Evolutionary conservation across 2,888 invertebrate species (phyloP), one percentile per base, ranked within the genome.

Genomic region (Troides aeacus): DNA sequence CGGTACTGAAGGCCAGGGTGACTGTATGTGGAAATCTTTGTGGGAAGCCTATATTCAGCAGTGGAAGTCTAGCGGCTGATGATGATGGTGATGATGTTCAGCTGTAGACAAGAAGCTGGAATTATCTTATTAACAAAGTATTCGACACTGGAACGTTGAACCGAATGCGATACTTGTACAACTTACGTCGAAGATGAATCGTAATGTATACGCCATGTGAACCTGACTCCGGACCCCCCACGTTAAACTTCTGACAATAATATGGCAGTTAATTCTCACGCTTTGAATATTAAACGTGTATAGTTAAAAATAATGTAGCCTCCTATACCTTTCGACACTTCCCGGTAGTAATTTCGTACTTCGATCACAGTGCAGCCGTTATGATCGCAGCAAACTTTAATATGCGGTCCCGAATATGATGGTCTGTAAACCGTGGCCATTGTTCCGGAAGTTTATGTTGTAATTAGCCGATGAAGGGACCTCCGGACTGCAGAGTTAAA

Each of bases 271-370:
- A 42, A 7, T 69, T 69, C 69, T 57, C 69, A 65, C 62, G 69
- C 58, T 57, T 58, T 57, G 57, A 46, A 57, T 69, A 39, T 65
- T 57, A 64, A 62, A 66, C 30, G 58, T 17, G 50, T 24, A 60
- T 69, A 36, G 64, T 65, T 68, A 62, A 64, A 71, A 64, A 18
- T 66, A 42, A 59, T 65, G 58, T 70, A 61, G 72, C 42, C 72
- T 68, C 66, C 69, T 58, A 71, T 72, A 75, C 76, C 76, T 78
- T 76, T 78, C 76, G 72, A 73, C 36, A 74, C 73, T 82, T 85
- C 83, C 80, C 74, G 77, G 83, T 81, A 84, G 78, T 78, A 79
- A 84, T 86, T 85, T 84, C 75, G 66, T 79, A 78, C 62, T 24
- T 57, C 59, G 50, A 59, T 69, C 21, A 68, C 73, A 74, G 71